A percentile compares a stretch with the other conserved stretches of the same genome.
Evolutionary conservation across 2,113 vertebrate genomes (phyloP).

Genomic region (Nothocercus nigrocapillus): DNA sequence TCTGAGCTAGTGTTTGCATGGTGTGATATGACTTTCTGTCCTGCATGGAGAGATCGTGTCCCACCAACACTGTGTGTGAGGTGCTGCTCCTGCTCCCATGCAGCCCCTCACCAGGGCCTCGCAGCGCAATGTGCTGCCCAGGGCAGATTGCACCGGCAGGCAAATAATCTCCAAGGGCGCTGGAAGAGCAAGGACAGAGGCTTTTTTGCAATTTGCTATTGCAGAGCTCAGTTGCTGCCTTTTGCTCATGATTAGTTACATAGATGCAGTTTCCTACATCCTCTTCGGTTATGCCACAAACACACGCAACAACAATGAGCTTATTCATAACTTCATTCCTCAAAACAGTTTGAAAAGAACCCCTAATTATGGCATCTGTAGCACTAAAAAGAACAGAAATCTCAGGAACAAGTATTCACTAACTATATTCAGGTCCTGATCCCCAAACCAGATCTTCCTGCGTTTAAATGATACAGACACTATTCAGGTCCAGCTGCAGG

Average conservation of each 20-base stretch:
- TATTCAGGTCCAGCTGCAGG: not conserved
- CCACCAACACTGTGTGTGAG: rapidly evolving
- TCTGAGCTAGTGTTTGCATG: not conserved
- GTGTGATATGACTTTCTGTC: not conserved
- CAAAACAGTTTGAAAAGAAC: not conserved
- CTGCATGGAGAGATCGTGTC: not conserved
- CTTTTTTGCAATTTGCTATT: not conserved
- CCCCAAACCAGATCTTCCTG: not conserved
- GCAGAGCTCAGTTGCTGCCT: not conserved
- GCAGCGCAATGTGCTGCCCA: rapidly evolving
- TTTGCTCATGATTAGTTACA: not conserved
- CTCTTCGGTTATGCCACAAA: not conserved
- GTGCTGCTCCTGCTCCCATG: not conserved
- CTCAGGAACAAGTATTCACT: not conserved
- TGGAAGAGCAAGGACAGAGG: not conserved
- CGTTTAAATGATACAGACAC: rapidly evolving
- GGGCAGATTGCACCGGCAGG: not conserved
- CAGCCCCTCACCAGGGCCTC: rapidly evolving
- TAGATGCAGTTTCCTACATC: not conserved
- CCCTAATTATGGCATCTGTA: not conserved
- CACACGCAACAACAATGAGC: not conserved
- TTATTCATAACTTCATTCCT: not conserved
- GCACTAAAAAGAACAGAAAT: not conserved
- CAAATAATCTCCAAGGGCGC: not conserved
- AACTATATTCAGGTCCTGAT: not conserved